Percentiles rank a stretch among this genome's conserved stretches.
Evolutionary conservation across 2,113 vertebrate species (phyloP).

Genomic region (Oncorhynchus clarkii): DNA sequence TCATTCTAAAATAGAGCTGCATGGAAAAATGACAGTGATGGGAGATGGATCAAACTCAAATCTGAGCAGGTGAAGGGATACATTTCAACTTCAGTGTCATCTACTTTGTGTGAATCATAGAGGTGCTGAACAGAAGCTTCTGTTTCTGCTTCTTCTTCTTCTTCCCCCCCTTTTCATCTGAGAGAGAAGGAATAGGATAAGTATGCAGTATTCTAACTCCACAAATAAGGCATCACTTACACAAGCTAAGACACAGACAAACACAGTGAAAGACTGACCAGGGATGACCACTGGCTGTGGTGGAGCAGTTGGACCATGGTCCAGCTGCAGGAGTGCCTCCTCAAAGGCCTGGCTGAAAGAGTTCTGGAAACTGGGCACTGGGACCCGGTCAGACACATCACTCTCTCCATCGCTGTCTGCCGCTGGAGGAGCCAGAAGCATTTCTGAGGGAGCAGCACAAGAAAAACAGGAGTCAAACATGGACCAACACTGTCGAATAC

Average conservation of each 20-base stretch:
- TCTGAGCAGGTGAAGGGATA: not conserved
- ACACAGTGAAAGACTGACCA: conserved; percentile 49
- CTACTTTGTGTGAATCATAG: conserved; percentile 97
- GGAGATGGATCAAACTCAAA: conserved; percentile 15
- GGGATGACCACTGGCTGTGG: conserved; percentile 53
- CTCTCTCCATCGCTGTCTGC: conserved; percentile 95
- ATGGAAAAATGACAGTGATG: conserved; percentile 31
- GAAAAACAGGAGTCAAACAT: not conserved
- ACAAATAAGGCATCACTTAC: not conserved
- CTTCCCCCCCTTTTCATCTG: conserved; percentile 94
- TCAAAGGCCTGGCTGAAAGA: conserved; percentile 98
- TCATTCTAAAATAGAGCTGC: conserved; percentile 16
- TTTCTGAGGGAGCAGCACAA: conserved; percentile 65
- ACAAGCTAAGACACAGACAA: not conserved
- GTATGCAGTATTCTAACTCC: not conserved
- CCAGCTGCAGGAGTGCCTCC: conserved; percentile 85
- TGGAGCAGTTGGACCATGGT: conserved; percentile 64
- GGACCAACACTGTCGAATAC: not conserved
- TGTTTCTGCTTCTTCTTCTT: conserved; percentile 96
- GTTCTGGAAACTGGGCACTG: conserved; percentile 98
- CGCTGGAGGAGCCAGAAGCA: conserved; percentile 76
- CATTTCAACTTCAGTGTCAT: conserved; percentile 50
- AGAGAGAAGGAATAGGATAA: conserved; percentile 43
- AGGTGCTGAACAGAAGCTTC: conserved; percentile 97
- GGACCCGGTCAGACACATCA: conserved; percentile 90